Evolutionary conservation across 2,113 vertebrate genomes (phyloP).

Genomic region (Catharus minimus): DNA sequence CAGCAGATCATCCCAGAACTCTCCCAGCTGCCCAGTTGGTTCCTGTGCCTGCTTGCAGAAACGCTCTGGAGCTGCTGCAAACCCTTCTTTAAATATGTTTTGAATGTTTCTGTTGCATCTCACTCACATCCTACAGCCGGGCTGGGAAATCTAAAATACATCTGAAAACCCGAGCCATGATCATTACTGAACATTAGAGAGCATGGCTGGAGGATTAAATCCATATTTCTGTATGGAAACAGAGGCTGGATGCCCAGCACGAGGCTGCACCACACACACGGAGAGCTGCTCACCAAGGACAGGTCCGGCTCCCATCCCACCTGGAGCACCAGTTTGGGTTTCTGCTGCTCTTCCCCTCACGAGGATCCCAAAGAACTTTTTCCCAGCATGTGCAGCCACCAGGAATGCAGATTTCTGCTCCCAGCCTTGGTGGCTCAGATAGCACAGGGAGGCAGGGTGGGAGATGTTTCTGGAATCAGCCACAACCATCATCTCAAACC

Average conservation of each 20-base stretch:
- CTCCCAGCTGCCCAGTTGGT: background rate
- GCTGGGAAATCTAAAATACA: slow-evolving; percentile 64
- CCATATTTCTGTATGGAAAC: slow-evolving; percentile 36
- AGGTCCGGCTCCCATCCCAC: background rate
- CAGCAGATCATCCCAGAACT: background rate
- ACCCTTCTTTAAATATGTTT: slow-evolving; percentile 28
- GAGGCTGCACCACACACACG: background rate
- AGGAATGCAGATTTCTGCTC: background rate
- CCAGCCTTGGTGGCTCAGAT: background rate
- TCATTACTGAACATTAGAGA: slow-evolving; percentile 50
- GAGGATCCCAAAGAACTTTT: background rate
- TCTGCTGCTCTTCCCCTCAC: background rate
- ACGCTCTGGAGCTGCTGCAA: background rate
- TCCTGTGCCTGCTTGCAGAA: background rate
- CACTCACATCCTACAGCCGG: slow-evolving; percentile 10
- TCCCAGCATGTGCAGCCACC: accelerated
- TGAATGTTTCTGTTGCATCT: slow-evolving; percentile 58
- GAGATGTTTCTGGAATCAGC: background rate
- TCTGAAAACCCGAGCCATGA: slow-evolving; percentile 31
- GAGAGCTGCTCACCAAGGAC: background rate
- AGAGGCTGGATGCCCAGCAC: background rate
- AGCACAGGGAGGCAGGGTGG: background rate
- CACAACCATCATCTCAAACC: accelerated
- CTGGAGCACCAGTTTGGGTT: background rate
- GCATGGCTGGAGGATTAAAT: slow-evolving; percentile 55